Evolutionary conservation across 2,113 vertebrate genomes (phyloP).

Genomic region (Trachemys scripta): DNA sequence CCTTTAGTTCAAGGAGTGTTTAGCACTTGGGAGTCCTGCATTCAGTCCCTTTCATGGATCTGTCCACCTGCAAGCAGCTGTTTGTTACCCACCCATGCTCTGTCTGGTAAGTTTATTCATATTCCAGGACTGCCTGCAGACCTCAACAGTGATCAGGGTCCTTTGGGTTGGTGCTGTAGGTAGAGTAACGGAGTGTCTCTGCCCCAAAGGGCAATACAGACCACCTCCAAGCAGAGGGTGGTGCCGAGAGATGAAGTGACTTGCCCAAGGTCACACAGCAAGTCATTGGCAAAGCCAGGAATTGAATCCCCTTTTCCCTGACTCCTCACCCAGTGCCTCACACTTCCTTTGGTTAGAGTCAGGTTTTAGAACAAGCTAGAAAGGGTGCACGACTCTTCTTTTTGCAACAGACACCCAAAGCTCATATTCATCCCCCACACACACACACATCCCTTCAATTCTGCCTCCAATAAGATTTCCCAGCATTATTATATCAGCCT

Average conservation of each 20-base stretch:
- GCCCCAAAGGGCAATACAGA: background rate
- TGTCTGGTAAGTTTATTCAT: background rate
- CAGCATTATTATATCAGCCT: background rate
- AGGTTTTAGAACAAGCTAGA: rapidly evolving
- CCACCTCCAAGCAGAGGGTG: background rate
- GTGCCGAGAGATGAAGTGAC: background rate
- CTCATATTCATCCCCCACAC: rapidly evolving
- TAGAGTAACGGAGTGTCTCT: background rate
- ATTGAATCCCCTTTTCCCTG: background rate
- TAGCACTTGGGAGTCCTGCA: background rate
- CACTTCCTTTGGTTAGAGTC: rapidly evolving
- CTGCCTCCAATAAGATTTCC: background rate
- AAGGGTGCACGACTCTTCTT: rapidly evolving
- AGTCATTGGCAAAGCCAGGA: background rate
- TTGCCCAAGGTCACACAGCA: background rate
- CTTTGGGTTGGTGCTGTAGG: background rate
- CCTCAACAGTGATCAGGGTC: background rate
- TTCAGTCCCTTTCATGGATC: background rate
- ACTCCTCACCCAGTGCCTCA: background rate
- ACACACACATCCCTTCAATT: background rate
- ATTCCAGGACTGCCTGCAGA: background rate
- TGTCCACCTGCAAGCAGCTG: background rate
- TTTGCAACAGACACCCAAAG: background rate
- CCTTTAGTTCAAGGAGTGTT: background rate
- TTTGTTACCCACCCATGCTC: too few species aligned